Evolutionary conservation across 2,888 invertebrate genomes (phyloP), one percentile per base, ranked within the genome.

Genomic region (Taenaris catops): DNA sequence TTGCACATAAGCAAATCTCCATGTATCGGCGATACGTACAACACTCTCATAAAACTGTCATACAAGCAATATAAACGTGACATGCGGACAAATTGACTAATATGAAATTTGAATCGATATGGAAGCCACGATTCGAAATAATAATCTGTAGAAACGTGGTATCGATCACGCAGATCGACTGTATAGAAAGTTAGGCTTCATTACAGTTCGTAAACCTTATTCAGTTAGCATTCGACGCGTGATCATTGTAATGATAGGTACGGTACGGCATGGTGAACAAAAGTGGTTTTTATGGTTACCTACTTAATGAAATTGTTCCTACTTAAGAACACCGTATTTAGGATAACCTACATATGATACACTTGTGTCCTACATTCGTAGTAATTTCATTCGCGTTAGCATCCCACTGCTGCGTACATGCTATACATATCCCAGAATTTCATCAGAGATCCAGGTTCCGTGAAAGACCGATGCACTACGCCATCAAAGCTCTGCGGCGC

Each of bases 61-160:
- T 38, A 42, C 42, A 35, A 25, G 34, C 20, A 25, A 23, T 32
- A 18, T n/a, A 33, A 25, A 36, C 42, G 28, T 37, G 45, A 45
- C 34, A 21, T 10, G 28, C 25, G 8, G 34, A 25, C 33, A 41
- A 45, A 32, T 32, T 10, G 48, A 29, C 24, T 34, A 39, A 26
- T 38, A 8, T 10, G 29, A 21, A 11, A 10, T 27, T 25, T 9
- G n/a, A n/a, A n/a, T n/a, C n/a, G n/a, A n/a, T n/a, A n/a, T n/a
- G n/a, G n/a, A n/a, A n/a, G n/a, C n/a, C n/a, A n/a, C n/a, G n/a
- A n/a, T n/a, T n/a, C n/a, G n/a, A 29, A 27, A 38, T 29, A 12
- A 36, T 32, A 34, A 31, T 34, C 31, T 18, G 18, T 11, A 9
- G 32, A 25, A 35, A 25, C 3, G 11, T 25, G 23, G n/a, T 36